Evolutionary conservation across 2,888 invertebrate species (phyloP).

Genomic region (Allophyes oxyacanthae): DNA sequence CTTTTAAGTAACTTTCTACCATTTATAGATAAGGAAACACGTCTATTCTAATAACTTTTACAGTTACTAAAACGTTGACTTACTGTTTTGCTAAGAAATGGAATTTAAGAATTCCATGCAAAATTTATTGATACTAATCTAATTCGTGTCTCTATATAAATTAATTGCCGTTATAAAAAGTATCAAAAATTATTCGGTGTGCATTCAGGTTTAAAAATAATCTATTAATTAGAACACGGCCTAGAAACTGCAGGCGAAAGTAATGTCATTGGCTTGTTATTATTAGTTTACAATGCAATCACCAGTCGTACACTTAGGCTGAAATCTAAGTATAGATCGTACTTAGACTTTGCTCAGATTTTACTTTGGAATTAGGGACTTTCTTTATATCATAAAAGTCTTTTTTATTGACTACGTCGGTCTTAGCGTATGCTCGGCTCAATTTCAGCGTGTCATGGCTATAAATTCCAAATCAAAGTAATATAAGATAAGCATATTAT

Average conservation of each 20-base stretch:
- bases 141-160: slow-evolving; percentile 13
- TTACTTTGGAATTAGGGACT: too few species aligned
- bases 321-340: neutral
- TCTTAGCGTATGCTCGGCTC: too few species aligned
- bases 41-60: slow-evolving; percentile 6
- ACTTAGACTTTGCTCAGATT: neutral
- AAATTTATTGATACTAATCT: slow-evolving; percentile 8
- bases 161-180: slow-evolving; percentile 21
- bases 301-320: slow-evolving; percentile 11
- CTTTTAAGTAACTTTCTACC: slow-evolving; percentile 4
- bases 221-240: slow-evolving; percentile 63
- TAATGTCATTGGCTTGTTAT: slow-evolving; percentile 67
- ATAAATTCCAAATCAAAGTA: too few species aligned
- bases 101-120: too few species aligned
- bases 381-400: too few species aligned
- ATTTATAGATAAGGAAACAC: slow-evolving; percentile 7
- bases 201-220: slow-evolving; percentile 58
- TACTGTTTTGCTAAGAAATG: too few species aligned
- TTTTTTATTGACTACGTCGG: too few species aligned
- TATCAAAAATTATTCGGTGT: slow-evolving; percentile 1
- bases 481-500: too few species aligned
- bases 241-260: slow-evolving; percentile 72
- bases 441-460: too few species aligned
- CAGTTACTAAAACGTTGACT: too few species aligned
- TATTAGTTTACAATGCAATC: slow-evolving; percentile 56